Evolutionary conservation across 2,888 invertebrate species (phyloP).

Genomic region (Microctonus brassicae): DNA sequence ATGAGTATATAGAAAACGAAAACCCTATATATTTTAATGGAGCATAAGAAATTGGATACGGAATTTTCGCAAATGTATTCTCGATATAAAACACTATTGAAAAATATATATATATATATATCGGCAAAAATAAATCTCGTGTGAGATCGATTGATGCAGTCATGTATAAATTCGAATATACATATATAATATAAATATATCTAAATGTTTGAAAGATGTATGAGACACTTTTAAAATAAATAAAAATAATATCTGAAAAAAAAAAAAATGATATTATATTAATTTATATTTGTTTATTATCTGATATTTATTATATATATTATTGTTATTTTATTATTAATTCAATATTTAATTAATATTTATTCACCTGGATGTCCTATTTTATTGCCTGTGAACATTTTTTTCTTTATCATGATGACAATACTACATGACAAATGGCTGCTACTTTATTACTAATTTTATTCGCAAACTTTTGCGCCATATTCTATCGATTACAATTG

Average conservation of each 20-base stretch:
- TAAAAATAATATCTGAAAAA: not conserved
- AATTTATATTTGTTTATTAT: too few relatives aligned
- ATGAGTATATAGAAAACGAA: not conserved
- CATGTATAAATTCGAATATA: not conserved
- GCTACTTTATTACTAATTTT: conserved; percentile 38
- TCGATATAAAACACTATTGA: not conserved
- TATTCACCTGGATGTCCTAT: too few relatives aligned
- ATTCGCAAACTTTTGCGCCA: conserved; percentile 41
- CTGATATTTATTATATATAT: too few relatives aligned
- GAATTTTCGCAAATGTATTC: not conserved
- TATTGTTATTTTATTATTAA: too few relatives aligned
- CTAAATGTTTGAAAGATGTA: too few relatives aligned
- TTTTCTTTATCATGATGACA: not conserved
- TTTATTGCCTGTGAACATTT: too few relatives aligned
- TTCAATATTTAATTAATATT: too few relatives aligned
- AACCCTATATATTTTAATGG: not conserved
- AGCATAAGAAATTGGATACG: not conserved
- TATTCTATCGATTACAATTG: conserved; percentile 40
- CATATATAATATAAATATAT: not conserved
- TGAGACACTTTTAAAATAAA: too few relatives aligned
- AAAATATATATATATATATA: not conserved
- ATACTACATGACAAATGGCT: conserved; percentile 20
- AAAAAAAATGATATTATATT: too few relatives aligned
- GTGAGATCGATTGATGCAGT: not conserved
- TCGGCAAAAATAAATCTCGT: too few relatives aligned